Base-by-base conservation (phyloP, 2,888 invertebrate genomes). In the Dioctria rufipes region DNA sequence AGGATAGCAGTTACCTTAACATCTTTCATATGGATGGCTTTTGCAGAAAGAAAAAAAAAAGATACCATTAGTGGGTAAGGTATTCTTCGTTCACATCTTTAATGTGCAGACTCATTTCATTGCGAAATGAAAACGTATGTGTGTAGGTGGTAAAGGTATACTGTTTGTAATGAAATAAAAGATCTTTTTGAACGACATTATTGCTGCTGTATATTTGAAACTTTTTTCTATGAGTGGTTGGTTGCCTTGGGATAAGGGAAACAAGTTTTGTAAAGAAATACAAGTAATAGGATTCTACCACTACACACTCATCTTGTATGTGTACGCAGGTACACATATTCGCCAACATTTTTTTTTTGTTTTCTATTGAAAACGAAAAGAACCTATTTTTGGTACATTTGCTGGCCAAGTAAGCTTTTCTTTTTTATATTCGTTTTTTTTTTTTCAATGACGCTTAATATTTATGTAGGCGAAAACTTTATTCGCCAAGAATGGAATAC, bases 151-250 rank as follows among this genome's bases (percentile, higher is more conserved):
- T 25, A 25, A 25, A 25, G 25, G 25, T 25, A 77, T 49, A 49
- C 49, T 77, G 63, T 60, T 73, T 63, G 63, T 77, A 77, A 77
- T 63, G 77, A 77, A 77, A 77, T 77, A 77, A 77, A 77, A 63
- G 77, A 73, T 63, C 77, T 63, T 77, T 75, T 77, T 77, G 77
- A 77, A 46, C 63, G 77, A 61, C 77, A 63, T 77, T 77, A 77
- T 63, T 77, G 77, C 63, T 77, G 43, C 63, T 77, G 43, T 73
- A 51, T 54, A 73, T 58, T 73, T 73, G 60, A 58, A 73, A 73
- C 40, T 73, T 42, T 60, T 73, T 58, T 13, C 42, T 73, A 25
- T 25, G 25, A 25, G 54, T 54, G 73, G 73, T 39, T 42, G 54
- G 58, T n/a, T 42, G 58, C 58, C 60, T 13, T 39, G 60, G 54